Conservation (phyloP, 2,797 vertebrate genomes). For the Pteropus rufus region DNA sequence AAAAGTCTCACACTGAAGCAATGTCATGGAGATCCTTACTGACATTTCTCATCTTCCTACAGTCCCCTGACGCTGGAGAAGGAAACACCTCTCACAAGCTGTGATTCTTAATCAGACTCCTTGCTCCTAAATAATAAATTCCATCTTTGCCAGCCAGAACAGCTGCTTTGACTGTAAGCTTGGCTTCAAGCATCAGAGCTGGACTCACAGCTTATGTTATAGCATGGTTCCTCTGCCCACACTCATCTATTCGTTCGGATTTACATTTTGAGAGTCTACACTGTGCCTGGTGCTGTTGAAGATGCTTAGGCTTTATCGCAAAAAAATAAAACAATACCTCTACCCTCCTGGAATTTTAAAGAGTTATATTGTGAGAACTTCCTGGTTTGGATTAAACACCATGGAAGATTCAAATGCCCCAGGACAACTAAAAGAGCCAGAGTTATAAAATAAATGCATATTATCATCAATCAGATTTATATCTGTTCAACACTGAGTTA, state of each 20-base stretch:
- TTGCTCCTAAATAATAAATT: neutral
- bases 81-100: neutral
- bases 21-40: neutral
- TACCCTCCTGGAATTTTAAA: neutral
- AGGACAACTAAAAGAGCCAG: neutral
- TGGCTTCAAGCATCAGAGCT: neutral
- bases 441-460: neutral
- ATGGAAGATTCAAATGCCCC: neutral
- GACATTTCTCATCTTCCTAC: neutral
- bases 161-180: neutral
- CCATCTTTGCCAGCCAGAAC: neutral
- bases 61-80: neutral
- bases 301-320: neutral
- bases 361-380: neutral
- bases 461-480: neutral
- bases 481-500: neutral
- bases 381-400: neutral
- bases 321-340: neutral
- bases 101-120: neutral
- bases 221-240: neutral
- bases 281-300: neutral
- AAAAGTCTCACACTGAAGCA: neutral
- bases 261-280: neutral
- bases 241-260: neutral
- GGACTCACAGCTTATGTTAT: rapidly evolving